Evolutionary conservation across 2,888 invertebrate species (phyloP).

Genomic region (Sphaeridia pumilis): DNA sequence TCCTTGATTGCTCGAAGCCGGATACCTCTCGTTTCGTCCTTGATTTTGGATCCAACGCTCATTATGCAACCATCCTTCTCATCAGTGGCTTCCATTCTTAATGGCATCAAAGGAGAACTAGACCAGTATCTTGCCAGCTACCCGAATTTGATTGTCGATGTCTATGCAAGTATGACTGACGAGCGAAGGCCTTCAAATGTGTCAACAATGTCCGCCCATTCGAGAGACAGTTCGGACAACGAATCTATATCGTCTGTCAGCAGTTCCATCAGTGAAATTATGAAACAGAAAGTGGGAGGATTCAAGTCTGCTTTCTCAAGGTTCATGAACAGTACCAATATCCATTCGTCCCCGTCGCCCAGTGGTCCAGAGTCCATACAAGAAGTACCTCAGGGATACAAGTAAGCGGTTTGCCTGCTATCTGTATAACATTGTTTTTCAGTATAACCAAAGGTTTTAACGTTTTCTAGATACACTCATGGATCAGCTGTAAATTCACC

Average conservation of each 20-base stretch:
- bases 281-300: not conserved
- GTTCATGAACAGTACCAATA: no score
- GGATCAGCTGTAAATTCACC: no score
- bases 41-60: constrained; percentile 28
- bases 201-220: not conserved
- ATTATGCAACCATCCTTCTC: constrained; percentile 34
- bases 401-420: no score
- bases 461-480: constrained; percentile 11
- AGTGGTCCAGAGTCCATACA: not conserved
- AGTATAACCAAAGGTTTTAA: no score
- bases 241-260: not conserved
- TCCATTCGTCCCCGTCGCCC: not conserved
- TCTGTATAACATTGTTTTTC: no score
- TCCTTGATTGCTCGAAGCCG: constrained; percentile 28
- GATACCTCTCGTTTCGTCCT: constrained; percentile 29
- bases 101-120: constrained; percentile 28
- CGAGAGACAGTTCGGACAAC: constrained; percentile 2
- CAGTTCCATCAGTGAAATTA: not conserved
- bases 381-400: not conserved
- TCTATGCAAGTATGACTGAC: constrained; percentile 21
- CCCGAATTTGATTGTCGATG: constrained; percentile 16
- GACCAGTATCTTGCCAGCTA: constrained; percentile 22
- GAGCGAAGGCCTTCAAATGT: constrained; percentile 10
- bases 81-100: constrained; percentile 30
- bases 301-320: not conserved